Evolutionary conservation across 2,113 vertebrate genomes (phyloP).

Genomic region (Variabilichromis moorii): DNA sequence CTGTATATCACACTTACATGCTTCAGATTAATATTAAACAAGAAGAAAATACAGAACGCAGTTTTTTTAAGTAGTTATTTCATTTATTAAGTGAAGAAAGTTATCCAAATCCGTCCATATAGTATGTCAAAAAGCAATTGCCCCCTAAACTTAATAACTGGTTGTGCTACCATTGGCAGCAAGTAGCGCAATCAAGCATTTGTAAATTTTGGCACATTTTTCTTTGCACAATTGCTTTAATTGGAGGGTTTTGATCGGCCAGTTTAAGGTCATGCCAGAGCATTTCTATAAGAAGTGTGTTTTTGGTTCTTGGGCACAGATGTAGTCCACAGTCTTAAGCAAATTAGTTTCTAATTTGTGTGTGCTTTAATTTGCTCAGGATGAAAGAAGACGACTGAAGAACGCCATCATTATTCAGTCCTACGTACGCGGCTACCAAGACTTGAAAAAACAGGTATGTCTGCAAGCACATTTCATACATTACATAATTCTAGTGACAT

Average conservation of each 20-base stretch:
- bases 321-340: not conserved
- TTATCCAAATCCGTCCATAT: not conserved
- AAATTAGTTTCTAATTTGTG: not conserved
- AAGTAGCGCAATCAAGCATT: not conserved
- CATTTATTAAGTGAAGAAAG: not conserved
- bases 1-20: not conserved
- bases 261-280: not conserved
- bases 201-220: not conserved
- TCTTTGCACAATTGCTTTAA: not conserved
- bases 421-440: constrained; percentile 89
- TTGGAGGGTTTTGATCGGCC: not conserved
- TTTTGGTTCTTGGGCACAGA: not conserved
- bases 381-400: constrained; percentile 92
- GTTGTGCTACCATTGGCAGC: not conserved
- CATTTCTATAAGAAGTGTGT: not conserved
- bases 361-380: constrained; percentile 56
- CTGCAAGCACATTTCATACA: not conserved
- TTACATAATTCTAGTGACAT: not conserved
- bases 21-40: not conserved
- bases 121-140: not conserved
- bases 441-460: constrained; percentile 89
- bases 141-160: not conserved
- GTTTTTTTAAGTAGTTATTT: not conserved
- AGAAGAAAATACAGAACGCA: not conserved
- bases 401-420: constrained; percentile 97